These are phyloP conservation scores for Cetoscarus ocellatus DNA, from an alignment of 2,797 vertebrate genomes.

Conservation along the genomic window DNA sequence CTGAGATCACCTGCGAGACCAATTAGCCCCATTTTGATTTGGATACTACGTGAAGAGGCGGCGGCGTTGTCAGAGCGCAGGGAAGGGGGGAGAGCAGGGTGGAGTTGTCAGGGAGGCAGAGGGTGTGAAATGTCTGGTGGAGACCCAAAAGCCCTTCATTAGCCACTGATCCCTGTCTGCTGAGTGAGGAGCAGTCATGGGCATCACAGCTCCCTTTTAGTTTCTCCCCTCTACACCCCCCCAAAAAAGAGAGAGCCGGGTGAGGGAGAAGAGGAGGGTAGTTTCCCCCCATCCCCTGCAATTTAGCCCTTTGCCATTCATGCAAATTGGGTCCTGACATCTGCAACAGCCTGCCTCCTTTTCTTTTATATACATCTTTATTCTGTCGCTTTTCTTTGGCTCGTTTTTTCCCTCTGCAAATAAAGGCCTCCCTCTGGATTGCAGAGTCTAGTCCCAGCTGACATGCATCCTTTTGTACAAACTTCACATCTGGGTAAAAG, in stretches of 20 bases:
- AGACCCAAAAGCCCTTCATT: conserved; percentile 81
- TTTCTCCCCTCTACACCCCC: conserved; percentile 31
- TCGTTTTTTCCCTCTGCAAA: conserved; percentile 53
- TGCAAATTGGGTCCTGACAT: conserved; percentile 87
- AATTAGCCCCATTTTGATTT: conserved; percentile 85
- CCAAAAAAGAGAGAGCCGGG: conserved; percentile 50
- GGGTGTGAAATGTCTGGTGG: conserved; percentile 85
- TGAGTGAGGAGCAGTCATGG: conserved; percentile 80
- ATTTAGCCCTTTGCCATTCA: conserved; percentile 86
- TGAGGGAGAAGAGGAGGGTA: conserved; percentile 48
- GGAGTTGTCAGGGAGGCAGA: conserved; percentile 84
- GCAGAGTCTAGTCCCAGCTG: conserved; percentile 37
- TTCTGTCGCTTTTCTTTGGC: conserved; percentile 71
- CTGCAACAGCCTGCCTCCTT: conserved; percentile 80
- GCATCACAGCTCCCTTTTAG: conserved; percentile 79
- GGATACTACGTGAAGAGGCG: conserved; percentile 75
- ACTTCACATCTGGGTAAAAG: conserved; percentile 45
- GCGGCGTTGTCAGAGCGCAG: conserved; percentile 70
- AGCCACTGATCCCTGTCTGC: conserved; percentile 86
- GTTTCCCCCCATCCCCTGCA: conserved; percentile 81
- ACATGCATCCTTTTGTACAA: conserved; percentile 29
- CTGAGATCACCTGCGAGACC: conserved; percentile 86
- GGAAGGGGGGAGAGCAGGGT: conserved; percentile 66
- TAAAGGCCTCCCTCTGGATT: conserved; percentile 55
- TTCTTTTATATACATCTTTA: conserved; percentile 82